Conservation (phyloP, 2,113 vertebrate species). For the Microtus ochrogaster region DNA sequence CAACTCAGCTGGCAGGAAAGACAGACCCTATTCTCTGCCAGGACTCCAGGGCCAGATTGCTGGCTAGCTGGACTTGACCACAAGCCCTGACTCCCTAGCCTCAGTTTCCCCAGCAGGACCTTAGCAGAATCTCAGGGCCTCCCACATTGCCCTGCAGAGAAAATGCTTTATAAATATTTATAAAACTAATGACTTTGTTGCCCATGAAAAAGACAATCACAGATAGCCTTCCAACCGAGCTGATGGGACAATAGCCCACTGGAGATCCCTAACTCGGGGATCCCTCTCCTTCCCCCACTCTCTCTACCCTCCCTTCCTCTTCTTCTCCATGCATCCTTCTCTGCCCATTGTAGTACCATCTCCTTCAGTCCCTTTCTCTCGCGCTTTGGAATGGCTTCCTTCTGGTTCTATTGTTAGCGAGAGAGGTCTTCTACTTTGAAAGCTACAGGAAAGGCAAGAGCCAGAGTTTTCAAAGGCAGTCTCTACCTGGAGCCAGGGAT, state of each 20-base stretch:
- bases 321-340: accelerated
- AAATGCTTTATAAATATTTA: background rate
- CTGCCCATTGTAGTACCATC: background rate
- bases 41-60: background rate
- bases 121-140: background rate
- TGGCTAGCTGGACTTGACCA: background rate
- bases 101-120: background rate
- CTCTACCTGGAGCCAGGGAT: background rate
- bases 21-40: background rate
- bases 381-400: background rate
- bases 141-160: background rate
- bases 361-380: background rate
- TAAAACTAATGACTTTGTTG: background rate
- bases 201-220: background rate
- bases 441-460: slow-evolving; percentile 2
- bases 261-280: background rate
- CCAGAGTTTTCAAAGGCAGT: slow-evolving; percentile 40
- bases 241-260: background rate
- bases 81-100: background rate
- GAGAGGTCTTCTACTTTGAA: background rate
- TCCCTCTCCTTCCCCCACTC: background rate
- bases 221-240: accelerated
- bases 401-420: slow-evolving; percentile 19
- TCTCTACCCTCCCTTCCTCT: background rate
- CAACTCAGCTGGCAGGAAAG: background rate